These are phyloP conservation scores for Philonicus albiceps DNA, from an alignment of 2,888 invertebrate genomes.

Conservation along the genomic window DNA sequence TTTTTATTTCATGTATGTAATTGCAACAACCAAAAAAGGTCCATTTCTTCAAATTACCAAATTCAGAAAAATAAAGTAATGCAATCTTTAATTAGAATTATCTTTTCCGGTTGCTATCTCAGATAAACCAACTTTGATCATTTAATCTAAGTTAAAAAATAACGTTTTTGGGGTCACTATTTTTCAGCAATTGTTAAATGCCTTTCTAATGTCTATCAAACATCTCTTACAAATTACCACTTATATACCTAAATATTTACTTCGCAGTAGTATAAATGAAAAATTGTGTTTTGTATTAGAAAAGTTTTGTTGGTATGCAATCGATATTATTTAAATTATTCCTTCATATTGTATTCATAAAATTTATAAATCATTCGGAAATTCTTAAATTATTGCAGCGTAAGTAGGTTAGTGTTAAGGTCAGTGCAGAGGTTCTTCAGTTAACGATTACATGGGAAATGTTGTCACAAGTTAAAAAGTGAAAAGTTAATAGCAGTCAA, in stretches of 20 bases:
- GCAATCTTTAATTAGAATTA: neutral
- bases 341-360: neutral
- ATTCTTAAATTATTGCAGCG: neutral
- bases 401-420: neutral
- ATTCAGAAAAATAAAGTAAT: no score
- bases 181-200: neutral
- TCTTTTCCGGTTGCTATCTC: neutral
- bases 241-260: no score
- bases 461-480: neutral
- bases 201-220: no score
- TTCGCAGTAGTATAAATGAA: no score
- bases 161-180: neutral
- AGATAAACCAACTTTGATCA: neutral
- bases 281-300: no score
- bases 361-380: neutral
- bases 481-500: neutral
- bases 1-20: neutral
- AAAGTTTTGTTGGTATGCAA: no score
- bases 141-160: neutral
- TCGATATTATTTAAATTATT: no score
- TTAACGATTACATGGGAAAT: neutral
- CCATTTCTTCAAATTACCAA: neutral
- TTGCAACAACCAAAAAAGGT: neutral
- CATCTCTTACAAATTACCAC: no score
- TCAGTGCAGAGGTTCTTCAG: neutral